A percentile compares a stretch with the other conserved stretches of the same genome.
Conservation (phyloP, 2,797 vertebrate genomes). For the Anguilla anguilla region DNA sequence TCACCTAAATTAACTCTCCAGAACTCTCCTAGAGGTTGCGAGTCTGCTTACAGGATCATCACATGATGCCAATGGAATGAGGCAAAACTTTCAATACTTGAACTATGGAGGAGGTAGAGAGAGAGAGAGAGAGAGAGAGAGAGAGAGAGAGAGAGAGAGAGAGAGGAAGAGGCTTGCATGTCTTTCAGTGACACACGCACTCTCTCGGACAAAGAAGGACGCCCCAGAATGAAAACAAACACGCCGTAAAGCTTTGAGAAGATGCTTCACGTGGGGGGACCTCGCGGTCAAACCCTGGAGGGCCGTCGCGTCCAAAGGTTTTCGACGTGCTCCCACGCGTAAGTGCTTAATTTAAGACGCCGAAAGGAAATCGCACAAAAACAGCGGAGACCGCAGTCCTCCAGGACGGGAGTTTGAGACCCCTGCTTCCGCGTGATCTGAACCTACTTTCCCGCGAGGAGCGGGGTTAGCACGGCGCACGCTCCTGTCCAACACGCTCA, state of each 20-base stretch:
- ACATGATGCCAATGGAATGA: no score
- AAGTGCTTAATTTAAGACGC: no score
- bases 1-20: no score
- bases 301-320: no score
- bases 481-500: neutral
- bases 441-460: neutral
- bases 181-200: neutral
- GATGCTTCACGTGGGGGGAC: no score
- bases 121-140: neutral
- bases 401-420: neutral
- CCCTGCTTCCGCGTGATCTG: neutral
- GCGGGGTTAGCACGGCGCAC: neutral
- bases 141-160: neutral
- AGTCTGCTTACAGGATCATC: neutral
- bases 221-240: neutral
- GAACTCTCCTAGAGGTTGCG: neutral
- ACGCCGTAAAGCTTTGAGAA: neutral
- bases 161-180: neutral
- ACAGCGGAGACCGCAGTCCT: no score
- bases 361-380: no score
- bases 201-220: neutral
- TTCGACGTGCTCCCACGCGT: no score
- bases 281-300: no score
- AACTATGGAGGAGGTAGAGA: neutral
- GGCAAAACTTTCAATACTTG: no score